Base-by-base conservation (phyloP, 1,140 invertebrate species). In the Plectrocnemia conspersa region DNA sequence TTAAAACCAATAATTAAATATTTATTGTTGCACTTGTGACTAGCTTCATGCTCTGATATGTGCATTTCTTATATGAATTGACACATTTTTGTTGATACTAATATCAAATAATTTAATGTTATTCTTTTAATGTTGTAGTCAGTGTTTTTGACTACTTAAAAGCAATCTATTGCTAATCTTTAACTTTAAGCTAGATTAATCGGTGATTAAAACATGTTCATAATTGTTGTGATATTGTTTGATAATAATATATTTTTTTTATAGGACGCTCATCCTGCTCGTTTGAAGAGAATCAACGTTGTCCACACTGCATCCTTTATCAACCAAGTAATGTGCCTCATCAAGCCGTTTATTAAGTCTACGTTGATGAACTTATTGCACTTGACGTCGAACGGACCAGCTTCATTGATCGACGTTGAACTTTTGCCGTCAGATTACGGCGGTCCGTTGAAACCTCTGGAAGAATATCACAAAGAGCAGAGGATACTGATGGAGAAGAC, bases 231-330 rank as follows among this genome's bases (percentile, higher is more conserved):
- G 0, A 18, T 25, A 24, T 42, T 21, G 13, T 56, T 56, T 50
- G 33, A 29, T 29, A n/a, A 6, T 29, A 29, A 29, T 29, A n/a
- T 38, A 15, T 38, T 38, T 38, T 13, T 48, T 27, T 74, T 77
- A 24, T 66, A 80, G 78, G 79, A 77, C 53, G 79, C 78, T 1
- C 79, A 82, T 64, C 80, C 80, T 1, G 76, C 72, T 21, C 71
- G 78, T 50, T 64, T 82, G 22, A 81, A 80, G 64, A 76, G 73
- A 57, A 77, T 82, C 52, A 78, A 80, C 62, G 72, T 81, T 0
- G 70, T 81, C 4, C 78, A 82, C 58, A 79, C 79, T 0, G 77
- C 79, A 0, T 76, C 74, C 2, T 81, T 79, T 65, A 79, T 82
- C 45, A 79, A 81, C 63, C 79, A 80, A 65, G 73, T 81, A 1